Percentiles rank a stretch among this genome's conserved stretches.
Evolutionary conservation across 2,113 vertebrate genomes (phyloP).

Genomic region (Pontoporia blainvillei): DNA sequence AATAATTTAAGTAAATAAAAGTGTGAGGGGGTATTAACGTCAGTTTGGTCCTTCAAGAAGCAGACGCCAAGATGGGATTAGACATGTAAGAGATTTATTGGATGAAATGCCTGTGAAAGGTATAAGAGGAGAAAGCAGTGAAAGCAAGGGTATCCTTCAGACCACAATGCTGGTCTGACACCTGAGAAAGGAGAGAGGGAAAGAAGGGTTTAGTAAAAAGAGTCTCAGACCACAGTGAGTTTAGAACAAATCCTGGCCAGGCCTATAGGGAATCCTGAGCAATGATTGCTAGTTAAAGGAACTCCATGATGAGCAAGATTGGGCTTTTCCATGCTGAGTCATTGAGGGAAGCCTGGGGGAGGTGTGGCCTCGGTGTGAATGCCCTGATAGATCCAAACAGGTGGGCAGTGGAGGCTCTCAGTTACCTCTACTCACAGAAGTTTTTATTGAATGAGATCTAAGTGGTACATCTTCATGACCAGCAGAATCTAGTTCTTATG

Average conservation of each 20-base stretch:
- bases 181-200: not conserved
- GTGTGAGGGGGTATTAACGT: not conserved
- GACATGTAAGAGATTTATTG: not conserved
- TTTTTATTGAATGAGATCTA: not conserved
- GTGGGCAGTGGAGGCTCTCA: not conserved
- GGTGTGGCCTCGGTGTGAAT: not conserved
- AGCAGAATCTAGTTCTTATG: not conserved
- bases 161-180: not conserved
- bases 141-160: not conserved
- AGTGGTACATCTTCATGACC: not conserved
- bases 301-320: not conserved
- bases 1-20: not conserved
- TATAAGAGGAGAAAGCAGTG: not conserved
- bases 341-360: not conserved
- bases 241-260: not conserved
- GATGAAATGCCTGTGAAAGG: not conserved
- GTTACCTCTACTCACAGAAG: not conserved
- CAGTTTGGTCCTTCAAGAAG: not conserved
- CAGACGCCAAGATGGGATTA: no score
- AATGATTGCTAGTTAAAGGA: not conserved
- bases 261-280: not conserved
- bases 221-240: not conserved
- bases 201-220: not conserved
- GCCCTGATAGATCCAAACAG: not conserved
- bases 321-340: not conserved